A percentile compares a stretch with the other conserved stretches of the same genome.
phyloP scores from a whole-genome alignment of 2,797 vertebrate species.

The Leptoclinus maculatus region DNA sequence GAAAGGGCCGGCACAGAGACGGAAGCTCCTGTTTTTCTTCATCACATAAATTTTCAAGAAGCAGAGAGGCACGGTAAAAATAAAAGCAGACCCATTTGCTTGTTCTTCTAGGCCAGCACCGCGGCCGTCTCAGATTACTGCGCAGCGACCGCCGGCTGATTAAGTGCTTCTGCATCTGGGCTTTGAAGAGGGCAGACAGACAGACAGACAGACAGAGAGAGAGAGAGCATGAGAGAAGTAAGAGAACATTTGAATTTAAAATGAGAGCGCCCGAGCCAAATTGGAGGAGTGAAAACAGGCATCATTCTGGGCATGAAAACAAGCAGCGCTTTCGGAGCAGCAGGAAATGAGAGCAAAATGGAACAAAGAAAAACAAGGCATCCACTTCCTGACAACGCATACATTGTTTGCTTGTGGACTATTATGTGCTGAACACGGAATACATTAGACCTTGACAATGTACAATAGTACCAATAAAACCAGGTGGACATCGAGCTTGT shows the following conservation, averaged over 20 bases:
- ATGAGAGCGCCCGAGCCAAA: constrained; percentile 33
- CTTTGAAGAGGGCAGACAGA: constrained; percentile 38
- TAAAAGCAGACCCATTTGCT: constrained; percentile 37
- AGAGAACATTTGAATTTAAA: constrained; percentile 52
- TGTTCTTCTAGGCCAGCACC: constrained; percentile 43
- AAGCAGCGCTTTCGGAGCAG: constrained; percentile 16
- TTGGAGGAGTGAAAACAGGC: constrained; percentile 38
- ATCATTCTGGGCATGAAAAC: constrained; percentile 48
- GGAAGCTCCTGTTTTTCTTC: constrained; percentile 33
- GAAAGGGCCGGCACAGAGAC: constrained; percentile 24
- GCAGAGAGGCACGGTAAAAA: constrained; percentile 48
- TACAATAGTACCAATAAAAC: neutral
- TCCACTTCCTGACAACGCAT: constrained; percentile 11
- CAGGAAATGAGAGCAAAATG: constrained; percentile 34
- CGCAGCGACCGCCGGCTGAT: constrained; percentile 42
- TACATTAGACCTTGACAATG: neutral
- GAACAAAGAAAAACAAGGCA: constrained; percentile 35
- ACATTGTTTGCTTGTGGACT: constrained; percentile 10
- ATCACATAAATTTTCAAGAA: constrained; percentile 54
- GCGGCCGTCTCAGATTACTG: constrained; percentile 37
- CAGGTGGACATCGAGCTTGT: neutral
- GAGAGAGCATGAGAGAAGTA: neutral
- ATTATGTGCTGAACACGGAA: constrained; percentile 5
- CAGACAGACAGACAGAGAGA: constrained; percentile 14
- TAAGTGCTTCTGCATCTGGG: constrained; percentile 48